A percentile compares a stretch with the other conserved stretches of the same genome.
Evolutionary conservation across 2,797 vertebrate species (phyloP).

Genomic region (Falco peregrinus): DNA sequence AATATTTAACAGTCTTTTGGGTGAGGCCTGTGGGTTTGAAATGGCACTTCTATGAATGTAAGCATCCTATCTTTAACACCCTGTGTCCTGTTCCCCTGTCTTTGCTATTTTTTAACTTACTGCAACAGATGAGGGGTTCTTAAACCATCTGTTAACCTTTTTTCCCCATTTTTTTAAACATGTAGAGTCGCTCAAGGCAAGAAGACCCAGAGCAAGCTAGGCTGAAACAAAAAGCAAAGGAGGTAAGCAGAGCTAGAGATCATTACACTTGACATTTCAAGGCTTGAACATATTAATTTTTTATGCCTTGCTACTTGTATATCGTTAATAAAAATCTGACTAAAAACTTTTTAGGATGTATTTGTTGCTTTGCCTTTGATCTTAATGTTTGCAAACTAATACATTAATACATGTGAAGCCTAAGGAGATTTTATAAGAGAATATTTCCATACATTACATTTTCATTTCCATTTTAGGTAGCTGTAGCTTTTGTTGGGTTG

Average conservation of each 20-base stretch:
- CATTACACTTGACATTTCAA: constrained; percentile 97
- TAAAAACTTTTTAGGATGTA: constrained; percentile 94
- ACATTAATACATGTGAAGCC: constrained; percentile 86
- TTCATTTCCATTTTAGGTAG: constrained; percentile 84
- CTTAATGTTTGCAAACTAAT: constrained; percentile 88
- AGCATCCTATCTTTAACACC: constrained; percentile 85
- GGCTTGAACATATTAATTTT: constrained; percentile 93
- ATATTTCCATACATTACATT: constrained; percentile 85
- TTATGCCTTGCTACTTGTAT: constrained; percentile 95
- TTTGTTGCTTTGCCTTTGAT: constrained; percentile 88
- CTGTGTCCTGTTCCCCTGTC: constrained; percentile 82
- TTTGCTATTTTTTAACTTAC: constrained; percentile 85
- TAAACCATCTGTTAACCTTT: constrained; percentile 94
- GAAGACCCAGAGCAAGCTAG: constrained; percentile 93
- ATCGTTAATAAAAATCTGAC: constrained; percentile 96
- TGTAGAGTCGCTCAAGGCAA: constrained; percentile 91
- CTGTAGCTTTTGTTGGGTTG: constrained; percentile 74
- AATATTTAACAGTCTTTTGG: constrained; percentile 85
- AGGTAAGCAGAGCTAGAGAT: constrained; percentile 89
- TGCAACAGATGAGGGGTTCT: constrained; percentile 87
- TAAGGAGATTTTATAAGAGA: constrained; percentile 81
- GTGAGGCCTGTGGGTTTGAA: constrained; percentile 78
- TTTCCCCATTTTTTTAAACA: constrained; percentile 70
- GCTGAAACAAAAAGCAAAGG: constrained; percentile 94
- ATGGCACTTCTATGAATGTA: constrained; percentile 81